These are phyloP conservation scores for Eilema depressum DNA, from an alignment of 2,888 invertebrate species.

Conservation along the genomic window DNA sequence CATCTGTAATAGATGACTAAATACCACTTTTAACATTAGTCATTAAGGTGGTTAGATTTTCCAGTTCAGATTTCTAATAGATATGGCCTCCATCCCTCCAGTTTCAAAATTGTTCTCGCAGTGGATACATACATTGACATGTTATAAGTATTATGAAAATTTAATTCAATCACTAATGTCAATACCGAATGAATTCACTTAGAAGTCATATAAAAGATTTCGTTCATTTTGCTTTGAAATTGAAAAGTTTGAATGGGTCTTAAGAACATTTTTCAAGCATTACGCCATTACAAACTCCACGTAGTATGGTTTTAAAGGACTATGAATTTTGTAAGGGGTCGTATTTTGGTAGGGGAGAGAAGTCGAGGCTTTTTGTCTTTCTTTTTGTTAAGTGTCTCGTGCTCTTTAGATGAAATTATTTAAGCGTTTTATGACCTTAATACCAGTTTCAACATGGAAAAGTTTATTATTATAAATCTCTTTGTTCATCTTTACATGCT, in stretches of 20 bases:
- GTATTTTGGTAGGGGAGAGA: background rate
- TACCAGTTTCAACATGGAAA: background rate
- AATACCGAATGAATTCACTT: conserved; percentile 29
- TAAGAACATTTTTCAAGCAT: conserved; percentile 33
- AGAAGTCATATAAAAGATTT: conserved; percentile 37
- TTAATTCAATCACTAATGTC: conserved; percentile 7
- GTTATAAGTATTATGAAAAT: background rate
- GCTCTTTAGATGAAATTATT: background rate
- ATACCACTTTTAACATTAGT: background rate
- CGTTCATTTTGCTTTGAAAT: conserved; percentile 22
- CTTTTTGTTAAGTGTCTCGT: background rate
- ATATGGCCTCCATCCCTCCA: background rate
- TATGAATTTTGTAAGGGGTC: conserved; percentile 13
- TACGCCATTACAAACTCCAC: conserved; percentile 29
- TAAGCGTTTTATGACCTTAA: background rate
- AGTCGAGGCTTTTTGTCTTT: background rate
- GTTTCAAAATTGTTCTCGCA: background rate
- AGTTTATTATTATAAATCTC: too few species aligned
- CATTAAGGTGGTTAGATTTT: background rate
- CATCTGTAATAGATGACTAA: too few species aligned
- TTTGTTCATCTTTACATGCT: too few species aligned
- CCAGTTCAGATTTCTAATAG: background rate
- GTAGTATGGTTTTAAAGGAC: conserved; percentile 21
- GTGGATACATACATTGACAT: background rate
- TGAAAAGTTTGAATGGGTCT: conserved; percentile 27